Percentiles rank a stretch among this genome's conserved stretches.
Conservation (phyloP, 2,113 vertebrate species). For the Caranx ignobilis region DNA sequence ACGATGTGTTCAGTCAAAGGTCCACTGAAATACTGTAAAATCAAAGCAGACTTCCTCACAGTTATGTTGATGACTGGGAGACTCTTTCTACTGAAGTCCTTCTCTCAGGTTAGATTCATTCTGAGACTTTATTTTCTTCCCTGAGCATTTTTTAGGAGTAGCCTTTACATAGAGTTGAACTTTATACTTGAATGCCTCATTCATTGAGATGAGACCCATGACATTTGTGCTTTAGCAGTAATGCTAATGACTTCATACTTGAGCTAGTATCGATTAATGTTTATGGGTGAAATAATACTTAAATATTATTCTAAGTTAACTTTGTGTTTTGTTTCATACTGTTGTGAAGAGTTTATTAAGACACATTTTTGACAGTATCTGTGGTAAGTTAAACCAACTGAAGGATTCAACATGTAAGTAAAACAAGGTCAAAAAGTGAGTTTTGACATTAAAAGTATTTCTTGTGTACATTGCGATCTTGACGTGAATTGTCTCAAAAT, state of each 20-base stretch:
- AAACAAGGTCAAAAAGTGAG: background rate
- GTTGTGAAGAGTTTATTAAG: background rate
- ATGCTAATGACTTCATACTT: background rate
- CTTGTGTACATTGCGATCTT: background rate
- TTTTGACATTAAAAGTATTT: slow-evolving; percentile 23
- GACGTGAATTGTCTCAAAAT: background rate
- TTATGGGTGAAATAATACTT: background rate
- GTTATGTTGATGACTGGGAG: background rate
- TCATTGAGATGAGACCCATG: background rate
- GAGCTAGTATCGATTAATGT: background rate
- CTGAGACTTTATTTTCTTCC: background rate
- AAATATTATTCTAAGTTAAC: background rate
- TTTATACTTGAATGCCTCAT: background rate
- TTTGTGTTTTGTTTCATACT: slow-evolving; percentile 18
- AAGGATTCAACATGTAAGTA: background rate
- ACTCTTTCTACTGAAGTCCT: background rate
- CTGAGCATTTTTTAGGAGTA: background rate
- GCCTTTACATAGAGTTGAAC: background rate
- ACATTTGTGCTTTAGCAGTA: slow-evolving; percentile 13
- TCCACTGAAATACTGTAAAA: background rate
- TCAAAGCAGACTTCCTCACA: background rate
- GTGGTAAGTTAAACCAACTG: background rate
- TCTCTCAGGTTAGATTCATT: background rate
- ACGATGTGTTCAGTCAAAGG: background rate
- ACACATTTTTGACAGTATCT: background rate